Evolutionary conservation across 2,888 invertebrate genomes (phyloP), one percentile per base, ranked within the genome.

Genomic region (Yponomeuta malinellus): DNA sequence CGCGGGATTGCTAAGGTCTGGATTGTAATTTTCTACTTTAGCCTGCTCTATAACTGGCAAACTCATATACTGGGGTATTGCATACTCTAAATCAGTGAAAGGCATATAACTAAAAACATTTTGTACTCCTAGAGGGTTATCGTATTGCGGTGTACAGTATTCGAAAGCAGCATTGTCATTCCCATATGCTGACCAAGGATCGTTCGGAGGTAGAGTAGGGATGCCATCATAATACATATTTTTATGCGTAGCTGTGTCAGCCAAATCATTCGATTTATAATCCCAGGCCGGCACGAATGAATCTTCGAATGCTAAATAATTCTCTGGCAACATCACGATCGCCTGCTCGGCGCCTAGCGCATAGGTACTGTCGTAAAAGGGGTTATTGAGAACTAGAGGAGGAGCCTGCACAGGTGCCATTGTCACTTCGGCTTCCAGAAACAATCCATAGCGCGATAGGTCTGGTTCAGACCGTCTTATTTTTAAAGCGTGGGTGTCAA

Each of bases 291-390:
- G 91, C 71, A 92, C 90, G 79, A 90, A 93, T 8, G 91, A 88
- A 81, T 93, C 92, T 83, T 93, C 93, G 76, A 93, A 91, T n/a
- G 91, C 90, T 77, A 93, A 81, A 78, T 92, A 92, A 78, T 88
- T 91, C 76, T 93, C 92, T 68, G 93, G 93, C 75, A 93, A 76
- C 71, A 88, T 80, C n/a, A 91, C 83, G 78, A 89, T 83, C 65
- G 82, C 78, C 73, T 87, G 85, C 52, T 79, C 78, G 33, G 85
- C 76, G 76, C 86, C 83, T 71, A 86, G 78, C 43, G 91, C 89
- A 74, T 86, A 88, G 48, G 92, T 85, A 69, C 87, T 88, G 74
- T 92, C 90, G 75, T 93, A 93, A 80, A 93, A 93, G 12, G 93
- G 93, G 76, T 93, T 93, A 75, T 93, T 92, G 70, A 93, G 83